Evolutionary conservation across 2,888 invertebrate genomes (phyloP), one percentile per base, ranked within the genome.

Genomic region (Coelogynopora nodosa): DNA sequence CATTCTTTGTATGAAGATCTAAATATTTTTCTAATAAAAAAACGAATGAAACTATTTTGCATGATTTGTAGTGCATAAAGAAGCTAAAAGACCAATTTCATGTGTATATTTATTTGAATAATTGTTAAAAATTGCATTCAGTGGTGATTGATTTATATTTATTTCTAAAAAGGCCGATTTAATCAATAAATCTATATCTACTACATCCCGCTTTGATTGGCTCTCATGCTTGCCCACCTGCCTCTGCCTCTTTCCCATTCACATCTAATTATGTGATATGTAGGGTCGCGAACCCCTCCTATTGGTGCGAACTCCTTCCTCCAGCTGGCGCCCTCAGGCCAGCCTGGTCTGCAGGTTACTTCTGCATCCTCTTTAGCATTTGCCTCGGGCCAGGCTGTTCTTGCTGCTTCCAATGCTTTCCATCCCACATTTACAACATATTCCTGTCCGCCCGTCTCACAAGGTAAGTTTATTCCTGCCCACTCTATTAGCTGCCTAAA

Each of bases 301-400:
- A 74, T 74, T 5, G 23, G 74, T 74, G 10, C 23, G 18, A 5
- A 5, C 74, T 74, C 74, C 27, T 74, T 74, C 74, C 74, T 74
- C 27, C 74, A 74, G 27, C 74, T 74, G 18, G 49, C 49, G 10
- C 5, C 5, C 74, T 23, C 74, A 2, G 5, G 10, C 27, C 74
- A 74, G 18, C 49, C 49, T 49, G 10, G 18, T 13, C 49, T 13
- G 49, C 18, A 18, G 5, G 49, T 49, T 18, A 49, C 49, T 18
- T 13, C 49, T 5, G 49, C 18, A 49, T 49, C 49, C 49, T 49
- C 49, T 18, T 5, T 18, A 18, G 49, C 49, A 13, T 74, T 74
- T 74, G 74, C 74, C 74, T 23, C 74, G 23, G 74, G 74, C 5
- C 74, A 74, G 74, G 74, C 74, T 74, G 74, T 26, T 23, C 74